A percentile compares a stretch with the other conserved stretches of the same genome.
phyloP scores from a whole-genome alignment of 2,113 vertebrate genomes.

The Eubucco bourcierii region DNA sequence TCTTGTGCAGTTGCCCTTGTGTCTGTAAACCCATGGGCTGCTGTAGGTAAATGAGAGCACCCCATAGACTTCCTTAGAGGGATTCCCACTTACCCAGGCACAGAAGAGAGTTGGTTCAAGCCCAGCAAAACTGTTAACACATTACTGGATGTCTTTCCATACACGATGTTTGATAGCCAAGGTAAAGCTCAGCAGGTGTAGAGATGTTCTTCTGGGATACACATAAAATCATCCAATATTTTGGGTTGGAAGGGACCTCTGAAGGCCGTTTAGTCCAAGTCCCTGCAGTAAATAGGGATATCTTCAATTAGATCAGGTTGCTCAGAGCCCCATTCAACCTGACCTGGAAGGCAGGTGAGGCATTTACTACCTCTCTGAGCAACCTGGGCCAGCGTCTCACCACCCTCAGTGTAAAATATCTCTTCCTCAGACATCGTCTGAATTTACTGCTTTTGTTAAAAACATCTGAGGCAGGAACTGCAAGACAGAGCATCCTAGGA shows the following conservation, averaged over 20 bases:
- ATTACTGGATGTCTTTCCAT: background rate
- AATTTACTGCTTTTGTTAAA: background rate
- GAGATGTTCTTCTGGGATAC: background rate
- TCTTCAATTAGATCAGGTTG: background rate
- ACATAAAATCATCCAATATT: background rate
- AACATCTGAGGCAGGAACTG: no score
- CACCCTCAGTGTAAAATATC: background rate
- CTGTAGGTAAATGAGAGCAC: background rate
- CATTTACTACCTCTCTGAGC: background rate
- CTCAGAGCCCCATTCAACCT: background rate
- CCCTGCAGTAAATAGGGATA: background rate
- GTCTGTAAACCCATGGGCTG: background rate
- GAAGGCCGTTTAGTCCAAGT: background rate
- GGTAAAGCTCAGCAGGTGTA: background rate
- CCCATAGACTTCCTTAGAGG: background rate
- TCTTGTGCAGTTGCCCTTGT: background rate
- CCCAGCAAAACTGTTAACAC: background rate
- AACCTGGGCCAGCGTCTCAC: background rate
- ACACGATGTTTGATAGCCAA: rapidly evolving
- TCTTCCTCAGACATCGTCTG: background rate
- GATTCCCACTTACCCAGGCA: background rate
- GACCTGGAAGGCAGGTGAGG: background rate
- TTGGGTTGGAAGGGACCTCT: background rate
- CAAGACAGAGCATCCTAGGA: background rate
- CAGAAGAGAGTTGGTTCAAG: background rate